Base-by-base conservation (phyloP, 2,888 invertebrate genomes). In the Tachina fera region DNA sequence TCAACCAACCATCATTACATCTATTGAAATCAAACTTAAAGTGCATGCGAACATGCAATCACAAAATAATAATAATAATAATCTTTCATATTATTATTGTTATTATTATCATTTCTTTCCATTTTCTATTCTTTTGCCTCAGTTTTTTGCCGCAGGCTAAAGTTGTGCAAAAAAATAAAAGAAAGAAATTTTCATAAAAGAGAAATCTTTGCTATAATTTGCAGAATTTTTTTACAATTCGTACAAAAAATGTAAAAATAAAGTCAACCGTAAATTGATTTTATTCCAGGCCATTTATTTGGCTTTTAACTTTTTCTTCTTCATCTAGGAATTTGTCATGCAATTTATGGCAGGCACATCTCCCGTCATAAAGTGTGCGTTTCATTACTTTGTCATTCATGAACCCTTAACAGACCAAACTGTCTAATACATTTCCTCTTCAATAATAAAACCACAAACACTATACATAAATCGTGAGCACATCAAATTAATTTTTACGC, bases 31-130 rank as follows among this genome's bases (percentile, higher is more conserved):
- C 60, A 63, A 70, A 80, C 65, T n/a, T 51, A 51, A 43, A 67
- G 13, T 82, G 82, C 76, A 83, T 83, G 71, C 65, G 63, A 75
- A 67, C 85, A 86, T 86, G 82, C 85, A 82, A 86, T 82, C 78
- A 67, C 63, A 72, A 65, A 43, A 82, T 60, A 47, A 82, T 82
- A 60, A 68, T 61, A n/a, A 60, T 49, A 49, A 49, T 49, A 49
- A 49, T 11, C 14, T 31, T 31, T 31, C 5, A 47, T 60, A 53
- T 65, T 56, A 76, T 72, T 41, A 60, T 67, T 31, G 6, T 53
- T 60, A 53, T 65, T 56, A 76, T 72, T 41, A 60, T 67, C 16
- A 74, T 83, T 58, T 74, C 61, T 68, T 75, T 56, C 16, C 41
- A 45, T 83, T 72, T 84, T 63, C 58, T 31, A 68, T 77, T 43